Conservation (phyloP, 1,140 invertebrate genomes). For the Colletes latitarsis region DNA sequence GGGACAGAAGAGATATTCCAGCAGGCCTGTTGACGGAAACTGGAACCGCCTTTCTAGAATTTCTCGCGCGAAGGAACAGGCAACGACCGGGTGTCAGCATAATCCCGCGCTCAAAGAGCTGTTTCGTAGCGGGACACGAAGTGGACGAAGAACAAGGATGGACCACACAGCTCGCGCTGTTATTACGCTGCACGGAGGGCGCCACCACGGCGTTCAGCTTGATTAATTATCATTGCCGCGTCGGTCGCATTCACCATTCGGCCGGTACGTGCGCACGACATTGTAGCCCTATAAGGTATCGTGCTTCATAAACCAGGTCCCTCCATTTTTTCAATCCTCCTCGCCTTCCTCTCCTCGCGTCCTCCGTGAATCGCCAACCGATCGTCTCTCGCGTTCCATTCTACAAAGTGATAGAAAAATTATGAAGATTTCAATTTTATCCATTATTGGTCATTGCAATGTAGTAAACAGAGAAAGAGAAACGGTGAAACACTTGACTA, state of each 20-base stretch:
- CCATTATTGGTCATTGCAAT: too few relatives aligned
- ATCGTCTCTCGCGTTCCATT: background rate
- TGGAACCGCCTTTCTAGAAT: background rate
- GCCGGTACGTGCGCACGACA: constrained; percentile 55
- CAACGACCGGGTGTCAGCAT: constrained; percentile 42
- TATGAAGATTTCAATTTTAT: too few relatives aligned
- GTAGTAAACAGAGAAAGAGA: too few relatives aligned
- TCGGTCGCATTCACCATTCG: constrained; percentile 56
- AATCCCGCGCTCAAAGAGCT: constrained; percentile 52
- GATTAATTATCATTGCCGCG: constrained; percentile 73
- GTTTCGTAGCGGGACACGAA: constrained; percentile 35
- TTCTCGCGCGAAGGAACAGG: background rate
- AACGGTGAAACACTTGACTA: too few relatives aligned
- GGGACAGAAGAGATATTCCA: background rate
- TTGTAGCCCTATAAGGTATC: constrained; percentile 57
- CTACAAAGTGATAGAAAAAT: too few relatives aligned
- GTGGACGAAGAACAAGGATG: constrained; percentile 61
- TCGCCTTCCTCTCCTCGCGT: background rate
- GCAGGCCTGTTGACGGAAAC: constrained; percentile 1
- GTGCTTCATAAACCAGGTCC: constrained; percentile 47
- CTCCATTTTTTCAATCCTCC: constrained; percentile 10
- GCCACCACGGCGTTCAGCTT: constrained; percentile 66
- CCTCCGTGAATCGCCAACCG: background rate
- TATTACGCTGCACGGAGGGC: constrained; percentile 66
- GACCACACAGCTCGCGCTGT: constrained; percentile 70